Evolutionary conservation across 2,888 invertebrate genomes (phyloP).

Genomic region (Acanthococcus lagerstroemiae): DNA sequence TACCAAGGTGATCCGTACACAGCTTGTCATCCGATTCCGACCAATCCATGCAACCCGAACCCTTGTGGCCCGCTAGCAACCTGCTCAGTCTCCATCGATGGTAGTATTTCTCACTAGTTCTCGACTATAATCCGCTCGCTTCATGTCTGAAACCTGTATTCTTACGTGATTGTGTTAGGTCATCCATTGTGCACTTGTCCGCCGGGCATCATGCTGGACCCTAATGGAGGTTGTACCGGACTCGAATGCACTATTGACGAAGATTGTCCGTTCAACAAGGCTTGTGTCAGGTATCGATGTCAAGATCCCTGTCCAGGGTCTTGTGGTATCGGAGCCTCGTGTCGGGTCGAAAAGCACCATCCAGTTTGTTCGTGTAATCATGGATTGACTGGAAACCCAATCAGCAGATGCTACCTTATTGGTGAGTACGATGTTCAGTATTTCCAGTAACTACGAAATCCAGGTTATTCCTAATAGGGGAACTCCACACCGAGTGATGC

Average conservation of each 20-base stretch:
- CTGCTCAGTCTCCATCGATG: constrained; percentile 57
- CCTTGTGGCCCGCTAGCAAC: constrained; percentile 71
- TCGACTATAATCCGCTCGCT: no score
- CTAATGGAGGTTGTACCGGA: constrained; percentile 65
- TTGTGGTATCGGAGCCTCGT: constrained; percentile 64
- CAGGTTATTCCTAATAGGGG: no score
- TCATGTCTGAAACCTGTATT: no score
- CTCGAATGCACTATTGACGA: constrained; percentile 70
- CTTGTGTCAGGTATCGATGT: constrained; percentile 71
- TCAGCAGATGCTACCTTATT: constrained; percentile 57
- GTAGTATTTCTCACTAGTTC: no score
- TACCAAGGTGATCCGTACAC: constrained; percentile 69
- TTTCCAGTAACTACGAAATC: no score
- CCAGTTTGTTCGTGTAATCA: constrained; percentile 66
- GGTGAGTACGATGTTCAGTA: constrained; percentile 18
- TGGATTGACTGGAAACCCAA: constrained; percentile 66
- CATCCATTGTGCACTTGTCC: no score
- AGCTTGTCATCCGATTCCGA: constrained; percentile 60
- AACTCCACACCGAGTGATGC: no score
- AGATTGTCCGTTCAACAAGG: constrained; percentile 60
- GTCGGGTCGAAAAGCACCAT: constrained; percentile 65
- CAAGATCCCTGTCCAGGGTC: constrained; percentile 71
- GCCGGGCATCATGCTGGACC: constrained; percentile 65
- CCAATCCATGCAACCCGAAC: constrained; percentile 62
- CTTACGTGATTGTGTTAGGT: no score